Evolutionary conservation across 2,113 vertebrate genomes (phyloP), one percentile per base, ranked within the genome.

Genomic region (Epinephelus lanceolatus): DNA sequence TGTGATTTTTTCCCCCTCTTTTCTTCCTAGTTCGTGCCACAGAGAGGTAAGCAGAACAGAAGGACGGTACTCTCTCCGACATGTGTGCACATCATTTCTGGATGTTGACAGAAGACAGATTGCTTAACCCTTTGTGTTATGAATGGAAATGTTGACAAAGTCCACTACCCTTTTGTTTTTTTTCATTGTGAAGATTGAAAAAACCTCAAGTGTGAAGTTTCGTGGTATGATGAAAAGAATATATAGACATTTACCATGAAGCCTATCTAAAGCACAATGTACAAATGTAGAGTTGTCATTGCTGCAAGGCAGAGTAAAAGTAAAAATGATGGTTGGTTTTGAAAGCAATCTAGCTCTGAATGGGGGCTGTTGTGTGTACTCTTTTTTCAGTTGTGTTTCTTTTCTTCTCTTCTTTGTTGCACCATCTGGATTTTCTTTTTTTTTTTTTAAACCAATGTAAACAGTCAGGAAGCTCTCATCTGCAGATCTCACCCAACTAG

Each of bases 21-120:
- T 73, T 61, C 30, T 82, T 69, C 12, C 49, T 37, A 15, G 52
- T 49, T 67, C 23, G 3, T 77, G 30, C 21, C 47, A 57, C 5
- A 1, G 7, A 52, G 25, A 80, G 7, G 59, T 65, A 76, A 79
- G 40, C 14, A 63, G 45, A 60, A 68, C 4, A 25, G 18, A 76
- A 23, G 7, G 12, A 55, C 33, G 23, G 2, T 2, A 2, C 23
- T 71, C 19, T 15, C 12, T 74, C 17, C 19, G n/a, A 0, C 3
- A 63, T 49, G 6, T 55, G 60, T 9, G 7, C 45, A 12, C 18
- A 30, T 51, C 23, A 40, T 55, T 78, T 7, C 23, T 17, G 25
- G n/a, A 73, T 69, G 79, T 49, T 68, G 45, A 59, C 56, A 57
- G 8, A 55, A 3, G 15, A 57, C 63, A 30, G 53, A 76, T 72